Evolutionary conservation across 2,888 invertebrate species (phyloP).

Genomic region (Synanthedon myopaeformis): DNA sequence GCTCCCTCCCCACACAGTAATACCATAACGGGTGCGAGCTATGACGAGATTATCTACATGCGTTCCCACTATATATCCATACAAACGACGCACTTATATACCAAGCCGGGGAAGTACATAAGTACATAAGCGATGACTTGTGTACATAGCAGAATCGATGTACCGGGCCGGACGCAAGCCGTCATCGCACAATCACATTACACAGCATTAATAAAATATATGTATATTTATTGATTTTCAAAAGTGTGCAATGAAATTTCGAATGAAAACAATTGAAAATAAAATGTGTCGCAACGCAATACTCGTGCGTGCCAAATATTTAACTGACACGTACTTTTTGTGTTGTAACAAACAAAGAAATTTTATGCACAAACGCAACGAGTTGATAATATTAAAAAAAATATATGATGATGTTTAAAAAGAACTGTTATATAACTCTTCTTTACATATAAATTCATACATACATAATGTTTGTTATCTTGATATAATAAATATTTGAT

Average conservation of each 20-base stretch:
- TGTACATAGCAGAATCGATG: slow-evolving; percentile 61
- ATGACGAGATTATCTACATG: slow-evolving; percentile 70
- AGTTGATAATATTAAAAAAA: too few relatives aligned
- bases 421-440: too few relatives aligned
- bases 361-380: too few relatives aligned
- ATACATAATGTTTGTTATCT: too few relatives aligned
- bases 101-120: slow-evolving; percentile 32
- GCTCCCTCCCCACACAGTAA: slow-evolving; percentile 50
- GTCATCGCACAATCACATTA: slow-evolving; percentile 54
- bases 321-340: too few relatives aligned
- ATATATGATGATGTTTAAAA: too few relatives aligned
- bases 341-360: not conserved
- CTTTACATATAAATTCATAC: too few relatives aligned
- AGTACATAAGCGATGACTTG: slow-evolving; percentile 57
- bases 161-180: slow-evolving; percentile 44
- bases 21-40: slow-evolving; percentile 69
- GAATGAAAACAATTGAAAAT: too few relatives aligned
- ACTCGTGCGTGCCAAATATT: too few relatives aligned
- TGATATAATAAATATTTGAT: too few relatives aligned
- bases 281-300: too few relatives aligned
- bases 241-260: too few relatives aligned
- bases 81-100: slow-evolving; percentile 50
- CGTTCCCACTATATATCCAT: slow-evolving; percentile 44
- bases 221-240: slow-evolving; percentile 6
- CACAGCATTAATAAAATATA: slow-evolving; percentile 37